A percentile compares a stretch with the other conserved stretches of the same genome.
Evolutionary conservation across 1,140 invertebrate species (phyloP).

Genomic region (Artemia franciscana): DNA sequence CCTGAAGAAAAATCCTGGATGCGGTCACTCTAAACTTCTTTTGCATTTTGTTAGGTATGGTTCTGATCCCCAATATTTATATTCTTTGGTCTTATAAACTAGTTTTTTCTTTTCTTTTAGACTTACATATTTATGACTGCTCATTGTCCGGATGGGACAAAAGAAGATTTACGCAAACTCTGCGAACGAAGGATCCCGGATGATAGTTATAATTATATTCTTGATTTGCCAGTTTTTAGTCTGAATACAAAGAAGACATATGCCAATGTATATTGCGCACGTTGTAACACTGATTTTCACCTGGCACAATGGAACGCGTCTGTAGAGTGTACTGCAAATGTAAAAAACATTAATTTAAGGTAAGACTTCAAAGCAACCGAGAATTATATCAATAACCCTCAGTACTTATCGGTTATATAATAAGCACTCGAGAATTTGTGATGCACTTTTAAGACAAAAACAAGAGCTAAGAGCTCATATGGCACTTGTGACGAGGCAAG

Average conservation of each 20-base stretch:
- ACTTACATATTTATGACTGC: neutral
- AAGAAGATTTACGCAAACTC: neutral
- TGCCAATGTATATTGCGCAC: slow-evolving; percentile 17
- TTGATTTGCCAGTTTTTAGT: slow-evolving; percentile 8
- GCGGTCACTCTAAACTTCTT: too few species aligned
- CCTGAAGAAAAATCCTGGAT: too few species aligned
- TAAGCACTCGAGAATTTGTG: too few species aligned
- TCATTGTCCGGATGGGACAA: neutral
- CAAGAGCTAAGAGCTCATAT: too few species aligned
- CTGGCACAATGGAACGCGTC: slow-evolving; percentile 8
- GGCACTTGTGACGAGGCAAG: too few species aligned
- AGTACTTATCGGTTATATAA: too few species aligned
- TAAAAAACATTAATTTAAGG: neutral
- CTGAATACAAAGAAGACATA: slow-evolving; percentile 11
- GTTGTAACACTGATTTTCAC: slow-evolving; percentile 14
- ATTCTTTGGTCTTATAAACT: too few species aligned
- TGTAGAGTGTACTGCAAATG: neutral
- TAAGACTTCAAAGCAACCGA: neutral
- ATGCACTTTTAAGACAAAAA: too few species aligned
- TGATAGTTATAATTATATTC: slow-evolving; percentile 3
- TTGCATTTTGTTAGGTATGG: too few species aligned
- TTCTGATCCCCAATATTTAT: too few species aligned
- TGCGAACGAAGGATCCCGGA: neutral
- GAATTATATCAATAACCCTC: too few species aligned
- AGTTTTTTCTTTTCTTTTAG: neutral